These are phyloP conservation scores for Hylaea fasciaria DNA, from an alignment of 2,888 invertebrate species.

Conservation along the genomic window DNA sequence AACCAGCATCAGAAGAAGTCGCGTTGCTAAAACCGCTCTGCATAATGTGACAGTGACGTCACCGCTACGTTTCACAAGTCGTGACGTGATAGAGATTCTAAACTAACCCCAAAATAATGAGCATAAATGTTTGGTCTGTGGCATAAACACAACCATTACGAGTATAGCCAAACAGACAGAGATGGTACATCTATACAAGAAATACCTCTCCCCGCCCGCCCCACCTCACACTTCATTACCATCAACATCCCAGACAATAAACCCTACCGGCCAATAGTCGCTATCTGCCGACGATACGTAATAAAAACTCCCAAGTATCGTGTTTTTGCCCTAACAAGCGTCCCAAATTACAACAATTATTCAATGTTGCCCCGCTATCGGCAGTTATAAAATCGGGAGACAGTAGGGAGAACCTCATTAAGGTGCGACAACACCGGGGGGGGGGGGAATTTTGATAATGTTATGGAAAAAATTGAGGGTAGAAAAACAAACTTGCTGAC, in stretches of 20 bases:
- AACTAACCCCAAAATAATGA: no score
- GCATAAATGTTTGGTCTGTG: no score
- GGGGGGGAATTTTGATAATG: slow-evolving; percentile 43
- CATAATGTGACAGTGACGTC: no score
- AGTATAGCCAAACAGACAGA: no score
- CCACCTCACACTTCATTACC: slow-evolving; percentile 42
- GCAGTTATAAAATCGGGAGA: slow-evolving; percentile 77
- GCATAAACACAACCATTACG: no score
- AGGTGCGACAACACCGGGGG: slow-evolving; percentile 53
- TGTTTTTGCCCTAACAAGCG: slow-evolving; percentile 78
- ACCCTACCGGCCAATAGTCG: slow-evolving; percentile 50
- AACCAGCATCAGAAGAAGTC: no score
- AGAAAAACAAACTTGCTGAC: slow-evolving; percentile 30
- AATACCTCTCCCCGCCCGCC: neutral
- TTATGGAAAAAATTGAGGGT: slow-evolving; percentile 37
- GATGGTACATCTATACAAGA: neutral
- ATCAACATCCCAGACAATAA: slow-evolving; percentile 32
- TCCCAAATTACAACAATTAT: slow-evolving; percentile 82
- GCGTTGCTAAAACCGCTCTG: no score
- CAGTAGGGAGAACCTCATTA: slow-evolving; percentile 68
- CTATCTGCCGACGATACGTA: slow-evolving; percentile 67
- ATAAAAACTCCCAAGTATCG: slow-evolving; percentile 69
- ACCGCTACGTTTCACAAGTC: no score
- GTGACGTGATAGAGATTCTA: no score
- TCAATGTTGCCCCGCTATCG: slow-evolving; percentile 81